Percentiles rank a stretch among this genome's conserved stretches.
phyloP scores from a whole-genome alignment of 2,113 vertebrate species.

The Phylloscopus trochiloides region DNA sequence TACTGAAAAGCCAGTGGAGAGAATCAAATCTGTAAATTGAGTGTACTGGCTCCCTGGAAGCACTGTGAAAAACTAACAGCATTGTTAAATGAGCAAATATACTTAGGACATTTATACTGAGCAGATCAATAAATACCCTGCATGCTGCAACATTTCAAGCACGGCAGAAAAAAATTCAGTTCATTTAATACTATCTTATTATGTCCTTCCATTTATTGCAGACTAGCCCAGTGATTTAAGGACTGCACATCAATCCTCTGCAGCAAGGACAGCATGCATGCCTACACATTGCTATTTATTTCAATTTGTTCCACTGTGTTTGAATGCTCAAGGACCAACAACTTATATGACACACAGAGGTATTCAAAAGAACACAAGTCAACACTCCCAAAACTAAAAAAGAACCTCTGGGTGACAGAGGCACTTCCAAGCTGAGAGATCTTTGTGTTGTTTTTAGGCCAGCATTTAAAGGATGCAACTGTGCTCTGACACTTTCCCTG shows the following conservation, averaged over 20 bases:
- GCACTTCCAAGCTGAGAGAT: not conserved
- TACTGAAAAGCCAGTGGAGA: not conserved
- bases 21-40: not conserved
- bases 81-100: not conserved
- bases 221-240: not conserved
- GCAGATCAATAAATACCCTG: not conserved
- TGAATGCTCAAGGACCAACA: not conserved
- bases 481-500: not conserved
- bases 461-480: not conserved
- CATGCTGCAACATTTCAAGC: not conserved
- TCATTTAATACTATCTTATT: not conserved
- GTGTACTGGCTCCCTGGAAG: not conserved
- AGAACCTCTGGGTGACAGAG: not conserved
- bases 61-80: not conserved
- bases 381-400: not conserved
- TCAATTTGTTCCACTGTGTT: not conserved
- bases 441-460: not conserved
- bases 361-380: not conserved
- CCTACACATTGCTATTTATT: not conserved
- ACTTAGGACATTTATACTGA: not conserved
- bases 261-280: not conserved
- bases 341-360: not conserved
- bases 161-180: fast-evolving
- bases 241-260: not conserved
- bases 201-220: not conserved